A percentile compares a stretch with the other conserved stretches of the same genome.
phyloP scores from a whole-genome alignment of 1,140 invertebrate genomes.

The Potamilus streckersoni region DNA sequence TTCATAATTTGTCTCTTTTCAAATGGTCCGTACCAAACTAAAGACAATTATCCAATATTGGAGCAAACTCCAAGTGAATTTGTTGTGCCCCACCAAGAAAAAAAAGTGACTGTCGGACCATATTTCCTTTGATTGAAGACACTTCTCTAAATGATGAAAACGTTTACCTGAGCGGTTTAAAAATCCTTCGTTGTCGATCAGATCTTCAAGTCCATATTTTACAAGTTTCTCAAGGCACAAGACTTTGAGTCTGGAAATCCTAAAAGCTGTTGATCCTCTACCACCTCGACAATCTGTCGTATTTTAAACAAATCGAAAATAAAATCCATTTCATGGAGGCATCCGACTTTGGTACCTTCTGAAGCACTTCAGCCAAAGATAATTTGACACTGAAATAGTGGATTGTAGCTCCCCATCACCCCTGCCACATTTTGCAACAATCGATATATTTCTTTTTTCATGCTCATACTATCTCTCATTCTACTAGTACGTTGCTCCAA shows the following conservation, averaged over 20 bases:
- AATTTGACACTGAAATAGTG: conserved; percentile 1
- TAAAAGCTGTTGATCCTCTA: background rate
- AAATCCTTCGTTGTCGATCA: conserved; percentile 1
- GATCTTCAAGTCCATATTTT: background rate
- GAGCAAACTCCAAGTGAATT: conserved; percentile 6
- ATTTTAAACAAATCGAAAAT: conserved; percentile 6
- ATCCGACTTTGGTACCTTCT: conserved; percentile 4
- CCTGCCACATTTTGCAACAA: background rate
- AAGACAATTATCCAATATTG: conserved; percentile 2
- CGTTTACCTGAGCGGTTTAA: background rate
- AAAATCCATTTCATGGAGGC: conserved; percentile 3
- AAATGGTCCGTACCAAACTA: too few relatives aligned
- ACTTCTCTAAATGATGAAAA: conserved; percentile 4
- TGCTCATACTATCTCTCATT: background rate
- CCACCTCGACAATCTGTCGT: conserved; percentile 1
- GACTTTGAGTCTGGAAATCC: conserved; percentile 5
- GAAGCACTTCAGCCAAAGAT: conserved; percentile 1
- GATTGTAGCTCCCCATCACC: background rate
- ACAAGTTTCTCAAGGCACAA: background rate
- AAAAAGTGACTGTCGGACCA: background rate
- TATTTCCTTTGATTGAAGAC: background rate
- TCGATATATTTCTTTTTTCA: background rate
- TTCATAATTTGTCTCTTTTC: too few relatives aligned
- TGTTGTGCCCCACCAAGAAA: conserved; percentile 3
- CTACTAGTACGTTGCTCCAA: background rate